Conservation (phyloP, 2,797 vertebrate genomes). For the Brachyrhaphis roseni region DNA sequence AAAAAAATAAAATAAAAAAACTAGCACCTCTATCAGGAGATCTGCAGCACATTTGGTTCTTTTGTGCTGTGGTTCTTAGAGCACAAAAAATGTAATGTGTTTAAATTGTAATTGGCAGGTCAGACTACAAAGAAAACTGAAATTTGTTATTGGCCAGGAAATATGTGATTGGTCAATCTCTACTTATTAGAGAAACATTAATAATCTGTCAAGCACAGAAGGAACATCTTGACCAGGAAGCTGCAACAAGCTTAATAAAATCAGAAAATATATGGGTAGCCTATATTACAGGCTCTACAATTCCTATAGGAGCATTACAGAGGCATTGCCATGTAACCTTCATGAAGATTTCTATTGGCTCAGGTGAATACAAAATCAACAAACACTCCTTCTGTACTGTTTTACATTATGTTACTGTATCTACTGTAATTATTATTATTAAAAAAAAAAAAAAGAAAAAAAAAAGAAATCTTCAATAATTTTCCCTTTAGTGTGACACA, state of each 20-base stretch:
- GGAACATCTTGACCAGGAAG: conserved; percentile 65
- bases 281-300: conserved; percentile 34
- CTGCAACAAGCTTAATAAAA: conserved; percentile 53
- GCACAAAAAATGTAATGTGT: not conserved
- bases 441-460: too few relatives aligned
- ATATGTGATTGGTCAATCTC: not conserved
- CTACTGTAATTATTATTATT: too few relatives aligned
- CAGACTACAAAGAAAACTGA: not conserved
- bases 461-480: conserved; percentile 24
- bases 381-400: conserved; percentile 6
- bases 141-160: not conserved
- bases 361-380: conserved; percentile 28
- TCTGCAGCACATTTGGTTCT: not conserved
- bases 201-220: conserved; percentile 73
- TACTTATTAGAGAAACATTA: conserved; percentile 72
- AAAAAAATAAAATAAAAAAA: too few relatives aligned
- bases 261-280: conserved; percentile 41
- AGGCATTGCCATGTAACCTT: conserved; percentile 31
- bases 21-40: not conserved
- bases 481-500: conserved; percentile 23
- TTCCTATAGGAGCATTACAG: conserved; percentile 29
- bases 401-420: conserved; percentile 5
- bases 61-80: not conserved
- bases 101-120: not conserved
- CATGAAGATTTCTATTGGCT: conserved; percentile 34